Percentiles rank a stretch among this genome's conserved stretches.
Evolutionary conservation across 2,797 vertebrate genomes (phyloP).

Genomic region (Amphiprion clarkii): DNA sequence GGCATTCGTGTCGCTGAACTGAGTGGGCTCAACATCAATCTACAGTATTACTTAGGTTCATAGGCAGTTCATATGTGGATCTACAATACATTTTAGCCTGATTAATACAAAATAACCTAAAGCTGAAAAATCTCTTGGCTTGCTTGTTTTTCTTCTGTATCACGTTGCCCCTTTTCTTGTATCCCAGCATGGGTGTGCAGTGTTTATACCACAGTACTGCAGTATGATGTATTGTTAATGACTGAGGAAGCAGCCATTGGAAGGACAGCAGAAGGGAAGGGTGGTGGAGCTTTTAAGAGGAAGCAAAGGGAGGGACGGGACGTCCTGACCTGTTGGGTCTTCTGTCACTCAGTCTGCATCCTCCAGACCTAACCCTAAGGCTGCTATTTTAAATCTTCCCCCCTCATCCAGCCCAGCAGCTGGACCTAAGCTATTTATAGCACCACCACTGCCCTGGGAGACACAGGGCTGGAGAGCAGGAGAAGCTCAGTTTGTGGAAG

Average conservation of each 20-base stretch:
- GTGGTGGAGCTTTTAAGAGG: constrained; percentile 59
- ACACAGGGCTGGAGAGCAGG: constrained; percentile 54
- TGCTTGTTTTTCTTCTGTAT: constrained; percentile 28
- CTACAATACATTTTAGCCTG: constrained; percentile 1
- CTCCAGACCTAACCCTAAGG: constrained; percentile 60
- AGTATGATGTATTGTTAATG: constrained; percentile 78
- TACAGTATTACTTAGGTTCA: neutral
- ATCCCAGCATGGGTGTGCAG: constrained; percentile 45
- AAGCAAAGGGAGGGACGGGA: constrained; percentile 66
- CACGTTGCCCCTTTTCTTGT: constrained; percentile 26
- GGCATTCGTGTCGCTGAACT: constrained; percentile 42
- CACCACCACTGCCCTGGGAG: constrained; percentile 62
- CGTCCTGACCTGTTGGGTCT: constrained; percentile 72
- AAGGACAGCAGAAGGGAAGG: constrained; percentile 65
- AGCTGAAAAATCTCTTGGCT: constrained; percentile 17
- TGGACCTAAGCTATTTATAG: constrained; percentile 80
- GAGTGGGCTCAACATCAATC: constrained; percentile 40
- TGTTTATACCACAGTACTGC: constrained; percentile 63
- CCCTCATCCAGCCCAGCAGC: constrained; percentile 72
- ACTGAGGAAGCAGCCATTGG: constrained; percentile 48
- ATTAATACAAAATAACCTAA: constrained; percentile 29
- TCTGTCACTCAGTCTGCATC: constrained; percentile 71
- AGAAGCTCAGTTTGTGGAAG: constrained; percentile 42
- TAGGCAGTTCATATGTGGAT: constrained; percentile 7
- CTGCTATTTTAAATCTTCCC: constrained; percentile 62